Evolutionary conservation across 2,113 vertebrate genomes (phyloP).

Genomic region (Corythoichthys intestinalis): DNA sequence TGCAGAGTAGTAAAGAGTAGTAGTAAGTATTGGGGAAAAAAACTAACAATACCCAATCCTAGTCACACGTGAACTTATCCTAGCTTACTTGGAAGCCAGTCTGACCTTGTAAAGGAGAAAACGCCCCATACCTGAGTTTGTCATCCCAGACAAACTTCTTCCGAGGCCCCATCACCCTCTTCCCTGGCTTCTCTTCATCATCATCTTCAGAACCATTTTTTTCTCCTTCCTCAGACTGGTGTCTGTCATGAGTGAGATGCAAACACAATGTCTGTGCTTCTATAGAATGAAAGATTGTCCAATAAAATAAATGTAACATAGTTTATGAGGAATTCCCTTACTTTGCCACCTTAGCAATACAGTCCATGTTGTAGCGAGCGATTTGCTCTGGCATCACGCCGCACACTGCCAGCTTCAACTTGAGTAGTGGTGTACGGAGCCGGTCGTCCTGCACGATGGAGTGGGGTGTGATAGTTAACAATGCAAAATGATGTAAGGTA

Average conservation of each 20-base stretch:
- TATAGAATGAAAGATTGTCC: not conserved
- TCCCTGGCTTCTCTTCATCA: slow-evolving; percentile 95
- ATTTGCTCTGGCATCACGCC: slow-evolving; percentile 95
- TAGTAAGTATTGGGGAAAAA: too few relatives aligned
- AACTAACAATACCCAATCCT: too few relatives aligned
- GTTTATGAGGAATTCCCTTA: slow-evolving; percentile 22
- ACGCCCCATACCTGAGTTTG: slow-evolving; percentile 80
- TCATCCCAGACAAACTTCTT: slow-evolving; percentile 98
- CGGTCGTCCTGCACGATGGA: slow-evolving; percentile 82
- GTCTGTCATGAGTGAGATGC: slow-evolving; percentile 61
- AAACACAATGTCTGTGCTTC: not conserved
- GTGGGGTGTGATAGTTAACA: not conserved
- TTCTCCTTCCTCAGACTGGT: slow-evolving; percentile 89
- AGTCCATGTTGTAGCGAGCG: slow-evolving; percentile 94
- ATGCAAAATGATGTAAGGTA: not conserved
- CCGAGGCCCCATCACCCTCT: slow-evolving; percentile 91
- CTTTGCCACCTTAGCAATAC: slow-evolving; percentile 93
- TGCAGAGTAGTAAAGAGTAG: too few relatives aligned
- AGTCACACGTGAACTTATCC: too few relatives aligned
- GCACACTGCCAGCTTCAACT: slow-evolving; percentile 92
- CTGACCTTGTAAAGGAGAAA: not conserved
- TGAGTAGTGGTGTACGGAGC: slow-evolving; percentile 86
- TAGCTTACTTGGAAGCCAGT: not conserved
- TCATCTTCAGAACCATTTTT: slow-evolving; percentile 95
- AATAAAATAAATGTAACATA: not conserved